Conservation (phyloP, 2,113 vertebrate species). For the Lophius piscatorius region DNA sequence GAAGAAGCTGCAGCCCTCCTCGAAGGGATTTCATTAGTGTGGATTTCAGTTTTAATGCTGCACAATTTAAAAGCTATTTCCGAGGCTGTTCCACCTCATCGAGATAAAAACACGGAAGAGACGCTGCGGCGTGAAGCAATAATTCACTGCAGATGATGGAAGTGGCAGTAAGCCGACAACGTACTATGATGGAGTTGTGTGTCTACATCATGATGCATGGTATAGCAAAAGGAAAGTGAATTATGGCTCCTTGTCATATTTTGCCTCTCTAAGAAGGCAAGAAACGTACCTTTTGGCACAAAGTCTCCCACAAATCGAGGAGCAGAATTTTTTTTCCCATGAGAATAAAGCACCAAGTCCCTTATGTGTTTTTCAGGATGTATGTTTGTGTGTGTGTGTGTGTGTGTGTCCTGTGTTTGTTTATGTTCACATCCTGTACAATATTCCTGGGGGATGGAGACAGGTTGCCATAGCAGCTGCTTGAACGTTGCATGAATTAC, state of each 20-base stretch:
- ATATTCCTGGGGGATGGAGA: constrained; percentile 59
- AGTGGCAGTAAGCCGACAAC: constrained; percentile 42
- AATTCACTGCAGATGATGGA: constrained; percentile 59
- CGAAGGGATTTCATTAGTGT: constrained; percentile 35
- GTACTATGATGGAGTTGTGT: constrained; percentile 41
- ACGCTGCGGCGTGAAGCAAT: constrained; percentile 33
- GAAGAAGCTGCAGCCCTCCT: constrained; percentile 4
- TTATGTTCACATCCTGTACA: constrained; percentile 60
- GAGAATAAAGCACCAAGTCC: constrained; percentile 55
- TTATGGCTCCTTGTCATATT: constrained; percentile 36
- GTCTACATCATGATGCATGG: constrained; percentile 38
- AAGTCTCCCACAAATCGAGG: constrained; percentile 38
- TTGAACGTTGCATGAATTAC: constrained; percentile 54
- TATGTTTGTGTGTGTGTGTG: constrained; percentile 20
- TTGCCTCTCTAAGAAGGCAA: constrained; percentile 46
- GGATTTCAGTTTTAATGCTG: constrained; percentile 40
- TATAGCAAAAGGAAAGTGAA: constrained; percentile 39
- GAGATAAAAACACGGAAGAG: constrained; percentile 34
- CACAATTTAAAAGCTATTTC: constrained; percentile 14
- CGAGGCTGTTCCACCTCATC: constrained; percentile 31
- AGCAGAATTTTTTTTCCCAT: constrained; percentile 51
- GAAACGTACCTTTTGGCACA: constrained; percentile 58
- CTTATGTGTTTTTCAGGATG: constrained; percentile 41
- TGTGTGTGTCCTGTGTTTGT: constrained; percentile 40
- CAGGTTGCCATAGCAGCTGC: constrained; percentile 76